These are phyloP conservation scores for Aphidius ervi DNA, from an alignment of 1,140 invertebrate genomes.

Conservation along the genomic window DNA sequence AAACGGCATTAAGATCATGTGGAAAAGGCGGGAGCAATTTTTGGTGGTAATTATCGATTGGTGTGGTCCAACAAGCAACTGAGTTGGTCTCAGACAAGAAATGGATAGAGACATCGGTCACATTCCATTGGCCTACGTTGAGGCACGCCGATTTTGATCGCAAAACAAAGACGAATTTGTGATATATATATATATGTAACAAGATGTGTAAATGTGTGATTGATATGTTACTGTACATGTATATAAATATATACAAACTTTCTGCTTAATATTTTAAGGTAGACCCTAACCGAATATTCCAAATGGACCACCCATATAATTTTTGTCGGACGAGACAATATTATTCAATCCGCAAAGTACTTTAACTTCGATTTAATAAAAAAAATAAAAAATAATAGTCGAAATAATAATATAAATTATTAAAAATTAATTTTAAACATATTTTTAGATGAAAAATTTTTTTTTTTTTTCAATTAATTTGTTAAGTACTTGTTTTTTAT, in stretches of 20 bases:
- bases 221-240: not conserved
- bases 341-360: slow-evolving; percentile 12
- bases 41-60: slow-evolving; percentile 53
- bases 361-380: no score
- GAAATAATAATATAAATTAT: no score
- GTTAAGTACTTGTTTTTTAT: no score
- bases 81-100: slow-evolving; percentile 39
- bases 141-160: slow-evolving; percentile 41
- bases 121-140: slow-evolving; percentile 43
- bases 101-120: slow-evolving; percentile 53
- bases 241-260: slow-evolving; percentile 5
- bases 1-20: slow-evolving; percentile 42
- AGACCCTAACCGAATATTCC: no score
- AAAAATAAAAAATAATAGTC: no score
- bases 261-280: slow-evolving; percentile 11
- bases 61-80: slow-evolving; percentile 41
- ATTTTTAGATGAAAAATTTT: no score
- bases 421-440: no score
- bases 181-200: no score
- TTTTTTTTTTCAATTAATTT: no score
- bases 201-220: no score
- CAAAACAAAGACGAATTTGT: slow-evolving; percentile 8
- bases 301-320: slow-evolving; percentile 10
- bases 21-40: slow-evolving; percentile 49
- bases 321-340: slow-evolving; percentile 26